phyloP scores from a whole-genome alignment of 2,888 invertebrate species.

The Petrophora chlorosata region DNA sequence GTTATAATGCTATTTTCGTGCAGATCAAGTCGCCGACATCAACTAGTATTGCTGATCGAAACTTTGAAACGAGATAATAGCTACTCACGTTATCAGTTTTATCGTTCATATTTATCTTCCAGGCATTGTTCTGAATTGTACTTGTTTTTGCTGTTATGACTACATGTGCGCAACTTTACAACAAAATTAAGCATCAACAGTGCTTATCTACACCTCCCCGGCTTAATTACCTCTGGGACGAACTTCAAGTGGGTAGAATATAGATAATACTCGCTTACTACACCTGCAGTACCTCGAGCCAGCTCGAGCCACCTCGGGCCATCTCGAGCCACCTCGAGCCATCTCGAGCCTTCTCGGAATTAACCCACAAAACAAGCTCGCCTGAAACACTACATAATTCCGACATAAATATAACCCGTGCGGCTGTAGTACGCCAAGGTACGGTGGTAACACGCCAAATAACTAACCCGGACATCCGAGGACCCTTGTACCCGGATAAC shows the following conservation, averaged over 20 bases:
- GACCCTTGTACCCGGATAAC: conserved; percentile 36
- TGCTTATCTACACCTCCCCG: conserved; percentile 21
- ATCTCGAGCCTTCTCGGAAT: conserved; percentile 14
- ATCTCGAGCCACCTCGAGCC: too few relatives aligned
- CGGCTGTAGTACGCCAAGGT: conserved; percentile 19
- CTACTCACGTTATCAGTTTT: too few relatives aligned
- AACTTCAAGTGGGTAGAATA: conserved; percentile 15
- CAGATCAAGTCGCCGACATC: too few relatives aligned
- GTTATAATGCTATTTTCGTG: too few relatives aligned
- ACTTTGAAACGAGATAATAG: too few relatives aligned
- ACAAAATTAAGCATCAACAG: conserved; percentile 15
- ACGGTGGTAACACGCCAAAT: conserved; percentile 29
- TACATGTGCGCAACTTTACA: conserved; percentile 9
- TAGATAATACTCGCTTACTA: conserved; percentile 20
- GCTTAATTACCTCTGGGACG: conserved; percentile 25
- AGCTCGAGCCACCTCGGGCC: too few relatives aligned
- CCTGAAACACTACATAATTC: conserved; percentile 16
- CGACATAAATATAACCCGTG: conserved; percentile 20
- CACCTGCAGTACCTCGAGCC: too few relatives aligned
- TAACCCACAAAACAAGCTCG: conserved; percentile 18
- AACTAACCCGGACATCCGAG: conserved; percentile 29
- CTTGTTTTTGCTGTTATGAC: neutral
- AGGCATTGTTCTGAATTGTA: conserved; percentile 1
- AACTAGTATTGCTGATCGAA: too few relatives aligned
- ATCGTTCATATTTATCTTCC: too few relatives aligned